Evolutionary conservation across 2,888 invertebrate species (phyloP), one percentile per base, ranked within the genome.

Genomic region (Venustoraphidia nigricollis): DNA sequence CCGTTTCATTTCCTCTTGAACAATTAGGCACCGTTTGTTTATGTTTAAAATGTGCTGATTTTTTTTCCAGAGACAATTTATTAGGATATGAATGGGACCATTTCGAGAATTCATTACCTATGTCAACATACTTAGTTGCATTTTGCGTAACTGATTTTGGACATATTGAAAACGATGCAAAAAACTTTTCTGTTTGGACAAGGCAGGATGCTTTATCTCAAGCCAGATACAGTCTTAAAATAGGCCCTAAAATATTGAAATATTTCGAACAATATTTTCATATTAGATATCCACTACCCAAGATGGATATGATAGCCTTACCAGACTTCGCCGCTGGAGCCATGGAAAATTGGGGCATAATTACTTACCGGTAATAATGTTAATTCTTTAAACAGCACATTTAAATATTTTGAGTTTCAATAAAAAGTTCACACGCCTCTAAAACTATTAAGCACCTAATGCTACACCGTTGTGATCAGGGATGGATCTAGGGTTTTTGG

Each of bases 241-340:
- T 88, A 8, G 90, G 89, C 0, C 81, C 83, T 0, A 76, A 75
- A 57, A 78, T 88, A 9, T 64, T 94, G 0, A 70, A 71, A 38
- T 81, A 78, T 55, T 73, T 83, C 46, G 83, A 85, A 56, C 69
- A 77, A 0, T 86, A 81, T 55, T 90, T 92, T 60, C 75, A 79
- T 54, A 79, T 86, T 37, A 68, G 77, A 17, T 92, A 86, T 60
- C 84, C 86, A 0, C 59, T 92, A 46, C 79, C 83, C 0, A 92
- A 92, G 67, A 78, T 87, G 52, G 93, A 94, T 61, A 87, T 93
- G 88, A 82, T 90, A n/a, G 93, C 91, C 0, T 67, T 94, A 50
- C 92, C 93, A 0, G 92, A 93, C 63, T 93, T 92, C 61, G 77
- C 81, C 46, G 85, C 87, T 3, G 89, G 87, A 0, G 92, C 91